These are phyloP conservation scores for Polydrusus pterygomalis DNA, from an alignment of 2,888 invertebrate genomes.

Conservation along the genomic window DNA sequence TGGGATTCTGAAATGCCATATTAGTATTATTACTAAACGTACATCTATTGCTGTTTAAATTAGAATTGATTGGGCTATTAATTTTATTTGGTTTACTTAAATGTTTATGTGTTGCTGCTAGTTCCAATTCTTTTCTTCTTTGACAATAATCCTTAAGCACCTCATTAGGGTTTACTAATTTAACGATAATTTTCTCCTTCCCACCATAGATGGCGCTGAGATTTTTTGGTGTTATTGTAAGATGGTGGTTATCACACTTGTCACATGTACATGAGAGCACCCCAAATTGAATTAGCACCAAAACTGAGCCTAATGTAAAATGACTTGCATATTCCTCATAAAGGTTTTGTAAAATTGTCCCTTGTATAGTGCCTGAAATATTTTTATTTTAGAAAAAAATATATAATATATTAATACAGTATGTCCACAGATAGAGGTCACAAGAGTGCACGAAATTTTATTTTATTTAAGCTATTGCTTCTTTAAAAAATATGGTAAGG, in stretches of 20 bases:
- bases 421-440: too few species aligned
- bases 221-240: slow-evolving; percentile 66
- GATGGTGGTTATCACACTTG: slow-evolving; percentile 61
- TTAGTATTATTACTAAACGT: not conserved
- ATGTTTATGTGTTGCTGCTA: not conserved
- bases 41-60: not conserved
- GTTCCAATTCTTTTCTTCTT: slow-evolving; percentile 30
- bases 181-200: slow-evolving; percentile 42
- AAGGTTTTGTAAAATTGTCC: slow-evolving; percentile 63
- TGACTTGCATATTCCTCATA: slow-evolving; percentile 63
- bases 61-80: slow-evolving; percentile 2
- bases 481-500: too few species aligned
- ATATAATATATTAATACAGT: too few species aligned
- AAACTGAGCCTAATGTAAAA: slow-evolving; percentile 63
- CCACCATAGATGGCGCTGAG: slow-evolving; percentile 64
- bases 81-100: not conserved
- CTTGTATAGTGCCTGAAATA: slow-evolving; percentile 65
- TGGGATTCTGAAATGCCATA: not conserved
- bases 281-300: slow-evolving; percentile 65
- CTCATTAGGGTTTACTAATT: slow-evolving; percentile 36
- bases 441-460: too few species aligned
- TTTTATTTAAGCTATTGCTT: too few species aligned
- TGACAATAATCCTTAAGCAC: slow-evolving; percentile 31
- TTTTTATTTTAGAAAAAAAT: too few species aligned
- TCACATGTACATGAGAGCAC: slow-evolving; percentile 61